These are phyloP conservation scores for Bucco capensis DNA, from an alignment of 2,113 vertebrate species.

Conservation along the genomic window DNA sequence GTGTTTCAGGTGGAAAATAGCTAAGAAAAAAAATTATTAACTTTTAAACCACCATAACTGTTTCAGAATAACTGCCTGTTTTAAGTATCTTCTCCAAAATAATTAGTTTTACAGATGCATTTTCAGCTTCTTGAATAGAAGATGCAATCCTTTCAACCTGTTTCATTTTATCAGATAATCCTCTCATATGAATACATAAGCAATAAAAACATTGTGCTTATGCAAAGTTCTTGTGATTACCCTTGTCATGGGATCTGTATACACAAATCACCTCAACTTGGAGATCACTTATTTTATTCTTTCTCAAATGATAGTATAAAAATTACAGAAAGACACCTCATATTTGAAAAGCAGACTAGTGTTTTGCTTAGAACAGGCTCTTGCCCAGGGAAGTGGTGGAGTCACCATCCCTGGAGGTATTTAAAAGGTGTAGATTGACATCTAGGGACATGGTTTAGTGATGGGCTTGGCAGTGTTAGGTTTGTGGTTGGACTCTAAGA, in stretches of 20 bases:
- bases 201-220: not conserved
- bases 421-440: fast-evolving
- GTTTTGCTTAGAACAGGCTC: not conserved
- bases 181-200: not conserved
- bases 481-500: not conserved
- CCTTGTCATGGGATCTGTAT: not conserved
- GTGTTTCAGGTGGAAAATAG: constrained; percentile 45
- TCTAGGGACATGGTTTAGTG: not conserved
- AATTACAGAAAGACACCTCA: not conserved
- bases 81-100: not conserved
- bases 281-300: not conserved
- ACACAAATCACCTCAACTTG: not conserved
- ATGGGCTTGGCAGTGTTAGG: not conserved
- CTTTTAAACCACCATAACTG: not conserved
- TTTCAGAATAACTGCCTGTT: not conserved
- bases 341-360: not conserved
- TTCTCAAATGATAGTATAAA: not conserved
- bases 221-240: not conserved
- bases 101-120: not conserved
- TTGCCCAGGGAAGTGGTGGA: not conserved
- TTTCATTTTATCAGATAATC: not conserved
- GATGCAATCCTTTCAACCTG: not conserved
- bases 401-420: not conserved
- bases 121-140: not conserved
- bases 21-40: constrained; percentile 11